A percentile compares a stretch with the other conserved stretches of the same genome.
phyloP scores from a whole-genome alignment of 2,113 vertebrate species.

The Calidris pugnax region DNA sequence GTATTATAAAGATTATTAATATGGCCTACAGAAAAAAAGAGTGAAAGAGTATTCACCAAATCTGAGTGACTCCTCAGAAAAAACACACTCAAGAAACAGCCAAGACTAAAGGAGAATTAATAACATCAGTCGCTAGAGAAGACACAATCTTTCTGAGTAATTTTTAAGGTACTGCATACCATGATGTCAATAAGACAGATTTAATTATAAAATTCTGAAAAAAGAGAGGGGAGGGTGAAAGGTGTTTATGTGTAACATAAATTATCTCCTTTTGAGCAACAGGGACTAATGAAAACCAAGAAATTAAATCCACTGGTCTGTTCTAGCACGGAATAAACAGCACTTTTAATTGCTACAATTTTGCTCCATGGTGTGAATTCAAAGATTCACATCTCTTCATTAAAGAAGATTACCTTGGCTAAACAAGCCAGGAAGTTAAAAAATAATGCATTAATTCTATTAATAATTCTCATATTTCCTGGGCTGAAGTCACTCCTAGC shows the following conservation, averaged over 20 bases:
- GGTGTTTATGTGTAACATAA: not conserved
- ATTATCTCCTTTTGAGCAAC: not conserved
- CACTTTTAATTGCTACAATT: not conserved
- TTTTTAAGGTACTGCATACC: not conserved
- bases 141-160: not conserved
- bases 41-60: not conserved
- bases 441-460: not conserved
- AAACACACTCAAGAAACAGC: not conserved
- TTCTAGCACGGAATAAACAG: not conserved
- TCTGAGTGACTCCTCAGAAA: not conserved
- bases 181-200: not conserved
- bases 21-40: slow-evolving; percentile 80
- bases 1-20: slow-evolving; percentile 98
- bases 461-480: not conserved
- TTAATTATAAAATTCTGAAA: not conserved
- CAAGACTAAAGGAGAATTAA: not conserved
- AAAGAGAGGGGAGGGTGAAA: not conserved
- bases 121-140: not conserved
- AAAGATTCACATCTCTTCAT: not conserved
- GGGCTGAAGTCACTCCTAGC: not conserved
- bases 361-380: not conserved
- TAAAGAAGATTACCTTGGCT: not conserved
- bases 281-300: not conserved
- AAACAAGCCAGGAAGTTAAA: not conserved
- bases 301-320: not conserved